Evolutionary conservation across 2,797 vertebrate genomes (phyloP), one percentile per base, ranked within the genome.

Genomic region (Ptychobarbus kaznakovi): DNA sequence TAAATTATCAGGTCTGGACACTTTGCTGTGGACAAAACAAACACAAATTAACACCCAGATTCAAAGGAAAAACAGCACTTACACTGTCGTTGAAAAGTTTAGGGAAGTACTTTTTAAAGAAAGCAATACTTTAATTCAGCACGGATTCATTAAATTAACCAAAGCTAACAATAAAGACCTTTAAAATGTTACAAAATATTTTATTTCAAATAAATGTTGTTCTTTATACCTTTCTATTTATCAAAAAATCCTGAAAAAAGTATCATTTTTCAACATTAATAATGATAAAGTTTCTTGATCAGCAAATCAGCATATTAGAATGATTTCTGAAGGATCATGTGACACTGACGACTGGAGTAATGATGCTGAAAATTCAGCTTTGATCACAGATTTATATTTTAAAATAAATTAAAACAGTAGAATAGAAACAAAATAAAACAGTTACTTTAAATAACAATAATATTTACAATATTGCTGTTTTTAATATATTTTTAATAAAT

Each of bases 1-100:
- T 92, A 99, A 96, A 91, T 99, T 97, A 82, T 99, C 98, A 32
- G 97, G 93, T 90, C 97, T 95, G 88, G 95, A 92, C 51, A 94
- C 94, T 96, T 99, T 99, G 90, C 98, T 99, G 93, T 66, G 44
- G 1, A 66, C 56, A 83, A 28, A 42, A 58, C 49, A 86, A 78
- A 84, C 51, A 87, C 61, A 80, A 13, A 82, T 9, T 0, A 68
- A 76, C 75, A 78, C 25, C 32, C 11, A 70, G 53, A 69, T 38
- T 44, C 66, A 38, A 9, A 1, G 69, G 25, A 22, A 22, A 53
- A 35, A 38, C 49, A 13, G 2, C 73, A 22, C 46, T 22, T 6
- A 75, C 16, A 35, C 28, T 18, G 18, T 11, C 0, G 5, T 0
- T 35, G 18, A 53, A 51, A 28, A 18, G 11, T 44, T 10, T 68